These are phyloP conservation scores for Sminthurinus signatus DNA, from an alignment of 1,140 invertebrate species.

Conservation along the genomic window DNA sequence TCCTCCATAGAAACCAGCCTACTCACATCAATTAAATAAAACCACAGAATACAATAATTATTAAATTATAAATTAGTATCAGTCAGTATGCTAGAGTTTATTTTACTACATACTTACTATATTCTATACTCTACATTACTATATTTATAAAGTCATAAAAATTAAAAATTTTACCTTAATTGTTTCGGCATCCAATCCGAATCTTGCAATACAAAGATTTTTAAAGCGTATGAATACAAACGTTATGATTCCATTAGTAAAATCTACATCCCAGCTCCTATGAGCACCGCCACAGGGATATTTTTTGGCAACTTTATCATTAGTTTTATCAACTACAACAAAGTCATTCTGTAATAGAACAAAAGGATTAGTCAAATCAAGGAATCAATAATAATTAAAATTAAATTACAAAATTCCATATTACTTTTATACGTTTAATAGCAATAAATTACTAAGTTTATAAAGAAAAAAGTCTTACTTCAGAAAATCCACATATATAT, in stretches of 20 bases:
- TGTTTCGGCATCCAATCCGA: neutral
- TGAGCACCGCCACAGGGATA: conserved; percentile 3
- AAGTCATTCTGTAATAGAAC: conserved; percentile 1
- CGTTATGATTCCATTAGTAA: neutral
- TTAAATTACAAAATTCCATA: neutral
- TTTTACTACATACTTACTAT: no score
- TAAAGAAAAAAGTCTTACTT: neutral
- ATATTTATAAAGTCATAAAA: no score
- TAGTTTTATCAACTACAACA: neutral
- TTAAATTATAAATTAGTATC: no score
- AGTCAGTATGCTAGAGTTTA: no score
- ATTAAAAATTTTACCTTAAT: neutral
- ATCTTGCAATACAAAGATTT: neutral
- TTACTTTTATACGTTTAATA: neutral
- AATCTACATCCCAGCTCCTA: neutral
- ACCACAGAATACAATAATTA: no score
- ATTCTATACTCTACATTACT: no score
- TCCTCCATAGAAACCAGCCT: neutral
- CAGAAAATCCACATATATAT: conserved; percentile 6
- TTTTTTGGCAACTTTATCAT: conserved; percentile 1
- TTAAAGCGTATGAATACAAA: conserved; percentile 2
- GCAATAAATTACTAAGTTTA: no score
- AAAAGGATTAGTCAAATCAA: no score
- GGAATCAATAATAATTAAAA: neutral
- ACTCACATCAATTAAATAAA: no score